Evolutionary conservation across 2,797 vertebrate genomes (phyloP).

Genomic region (Arremon aurantiirostris): DNA sequence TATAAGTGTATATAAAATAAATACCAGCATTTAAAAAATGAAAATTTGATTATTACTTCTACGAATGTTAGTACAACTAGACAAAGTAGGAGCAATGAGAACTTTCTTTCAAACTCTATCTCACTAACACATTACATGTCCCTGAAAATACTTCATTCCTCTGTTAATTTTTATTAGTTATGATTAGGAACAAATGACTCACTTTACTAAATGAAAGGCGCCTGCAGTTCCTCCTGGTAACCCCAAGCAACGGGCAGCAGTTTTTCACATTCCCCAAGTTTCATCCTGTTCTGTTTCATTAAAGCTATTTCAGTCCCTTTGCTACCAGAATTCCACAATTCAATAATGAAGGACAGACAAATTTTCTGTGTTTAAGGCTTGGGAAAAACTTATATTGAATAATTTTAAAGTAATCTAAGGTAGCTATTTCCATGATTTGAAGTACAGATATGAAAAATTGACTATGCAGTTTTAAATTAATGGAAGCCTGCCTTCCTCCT

Average conservation of each 20-base stretch:
- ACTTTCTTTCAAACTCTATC: not conserved
- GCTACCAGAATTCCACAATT: not conserved
- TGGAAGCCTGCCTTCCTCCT: not conserved
- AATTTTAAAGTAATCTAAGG: not conserved
- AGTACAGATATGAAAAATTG: not conserved
- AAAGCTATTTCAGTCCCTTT: not conserved
- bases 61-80: not conserved
- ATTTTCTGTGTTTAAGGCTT: not conserved
- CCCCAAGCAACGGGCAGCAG: not conserved
- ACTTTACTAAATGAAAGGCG: not conserved
- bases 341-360: not conserved
- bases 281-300: not conserved
- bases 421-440: not conserved
- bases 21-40: accelerated
- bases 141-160: not conserved
- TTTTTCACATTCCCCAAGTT: not conserved
- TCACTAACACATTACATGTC: not conserved
- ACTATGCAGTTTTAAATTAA: not conserved
- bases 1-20: not conserved
- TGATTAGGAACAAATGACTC: not conserved
- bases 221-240: not conserved
- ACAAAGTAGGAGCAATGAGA: not conserved
- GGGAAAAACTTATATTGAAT: not conserved
- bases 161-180: not conserved
- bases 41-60: not conserved